A percentile compares a stretch with the other conserved stretches of the same genome.
Evolutionary conservation across 2,797 vertebrate genomes (phyloP).

Genomic region (Danio jaintianensis): DNA sequence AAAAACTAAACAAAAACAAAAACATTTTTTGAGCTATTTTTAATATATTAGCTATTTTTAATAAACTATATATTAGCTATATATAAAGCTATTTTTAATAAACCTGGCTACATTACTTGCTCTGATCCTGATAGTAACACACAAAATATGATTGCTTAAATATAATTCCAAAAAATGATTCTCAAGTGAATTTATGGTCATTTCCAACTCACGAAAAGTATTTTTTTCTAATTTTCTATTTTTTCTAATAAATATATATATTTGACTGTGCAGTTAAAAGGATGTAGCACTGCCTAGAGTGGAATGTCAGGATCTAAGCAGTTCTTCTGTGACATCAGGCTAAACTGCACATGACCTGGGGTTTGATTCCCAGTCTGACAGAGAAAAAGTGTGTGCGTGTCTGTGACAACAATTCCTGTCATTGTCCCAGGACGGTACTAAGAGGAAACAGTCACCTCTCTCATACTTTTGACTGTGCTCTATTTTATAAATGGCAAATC

Average conservation of each 20-base stretch:
- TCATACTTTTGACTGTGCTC: constrained; percentile 9
- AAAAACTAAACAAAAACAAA: background rate
- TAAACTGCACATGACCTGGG: constrained; percentile 35
- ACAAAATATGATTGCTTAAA: background rate
- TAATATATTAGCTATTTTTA: no score
- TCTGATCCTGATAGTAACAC: background rate
- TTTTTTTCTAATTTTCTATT: no score
- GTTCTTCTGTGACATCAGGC: constrained; percentile 46
- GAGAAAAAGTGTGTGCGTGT: constrained; percentile 6
- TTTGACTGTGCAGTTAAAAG: background rate
- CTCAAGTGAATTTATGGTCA: background rate
- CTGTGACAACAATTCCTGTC: constrained; percentile 50
- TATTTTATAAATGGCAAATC: background rate
- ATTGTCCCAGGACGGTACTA: constrained; percentile 52
- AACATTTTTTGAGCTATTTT: background rate
- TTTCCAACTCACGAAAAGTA: background rate
- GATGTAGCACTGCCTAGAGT: background rate
- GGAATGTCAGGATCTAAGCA: constrained; percentile 58
- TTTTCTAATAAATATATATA: no score
- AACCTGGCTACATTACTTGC: no score
- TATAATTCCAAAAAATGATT: background rate
- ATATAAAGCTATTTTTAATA: no score
- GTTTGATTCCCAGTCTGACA: constrained; percentile 47
- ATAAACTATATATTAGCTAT: no score
- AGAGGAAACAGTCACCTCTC: constrained; percentile 27